Conservation (phyloP, 2,113 vertebrate genomes). For the Lontra canadensis region DNA sequence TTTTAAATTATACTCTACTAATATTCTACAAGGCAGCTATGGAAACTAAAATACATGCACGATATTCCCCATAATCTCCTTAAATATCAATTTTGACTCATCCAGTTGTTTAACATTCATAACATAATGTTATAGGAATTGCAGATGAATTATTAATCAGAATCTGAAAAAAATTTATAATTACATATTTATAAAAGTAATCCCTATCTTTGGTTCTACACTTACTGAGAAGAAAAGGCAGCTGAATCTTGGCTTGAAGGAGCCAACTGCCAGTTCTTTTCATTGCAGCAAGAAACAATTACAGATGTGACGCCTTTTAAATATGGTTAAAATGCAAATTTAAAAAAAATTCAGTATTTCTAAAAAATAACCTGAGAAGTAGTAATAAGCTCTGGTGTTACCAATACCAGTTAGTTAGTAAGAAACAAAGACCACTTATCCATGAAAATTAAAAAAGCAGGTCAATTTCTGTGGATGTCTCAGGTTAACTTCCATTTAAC, state of each 20-base stretch:
- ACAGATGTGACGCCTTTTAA: conserved; percentile 61
- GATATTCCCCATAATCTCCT: conserved; percentile 70
- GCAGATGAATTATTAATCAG: conserved; percentile 78
- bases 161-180: conserved; percentile 72
- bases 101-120: conserved; percentile 74
- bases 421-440: background rate
- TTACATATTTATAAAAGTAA: conserved; percentile 79
- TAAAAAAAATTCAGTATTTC: conserved; percentile 45
- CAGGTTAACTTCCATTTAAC: background rate
- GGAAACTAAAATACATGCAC: conserved; percentile 58
- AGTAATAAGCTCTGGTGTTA: conserved; percentile 48
- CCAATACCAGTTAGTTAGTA: conserved; percentile 4
- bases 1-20: conserved; percentile 40
- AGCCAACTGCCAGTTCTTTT: conserved; percentile 63
- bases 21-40: conserved; percentile 29
- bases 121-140: conserved; percentile 64
- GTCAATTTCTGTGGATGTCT: background rate
- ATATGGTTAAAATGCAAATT: conserved; percentile 58
- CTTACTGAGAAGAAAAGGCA: conserved; percentile 57
- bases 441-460: background rate
- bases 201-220: conserved; percentile 65
- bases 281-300: conserved; percentile 54
- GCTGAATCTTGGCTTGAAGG: conserved; percentile 55
- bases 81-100: conserved; percentile 75
- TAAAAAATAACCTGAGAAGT: conserved; percentile 47